phyloP scores from a whole-genome alignment of 1,140 invertebrate species.

The Macrotrachela quadricornifera region DNA sequence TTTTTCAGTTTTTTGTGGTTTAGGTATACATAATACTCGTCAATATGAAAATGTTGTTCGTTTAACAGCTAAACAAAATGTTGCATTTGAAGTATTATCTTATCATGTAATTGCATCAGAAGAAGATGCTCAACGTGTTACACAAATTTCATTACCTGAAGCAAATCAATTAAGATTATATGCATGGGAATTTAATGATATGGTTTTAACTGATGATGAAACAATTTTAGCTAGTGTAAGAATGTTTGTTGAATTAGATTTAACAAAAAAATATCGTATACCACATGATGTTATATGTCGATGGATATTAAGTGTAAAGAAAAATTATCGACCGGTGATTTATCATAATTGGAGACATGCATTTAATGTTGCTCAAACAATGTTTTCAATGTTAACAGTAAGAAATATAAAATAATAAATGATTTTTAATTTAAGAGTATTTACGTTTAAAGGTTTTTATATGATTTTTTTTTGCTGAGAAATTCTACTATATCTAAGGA shows the following conservation, averaged over 20 bases:
- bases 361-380: slow-evolving; percentile 81
- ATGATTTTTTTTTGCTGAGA: too few species aligned
- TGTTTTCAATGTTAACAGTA: slow-evolving; percentile 79
- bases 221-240: slow-evolving; percentile 67
- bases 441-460: too few species aligned
- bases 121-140: slow-evolving; percentile 57
- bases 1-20: slow-evolving; percentile 83
- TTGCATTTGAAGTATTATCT: slow-evolving; percentile 75
- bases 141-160: slow-evolving; percentile 26
- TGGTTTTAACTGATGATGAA: slow-evolving; percentile 53
- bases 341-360: slow-evolving; percentile 97
- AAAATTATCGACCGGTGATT: slow-evolving; percentile 84
- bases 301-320: slow-evolving; percentile 82
- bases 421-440: too few species aligned
- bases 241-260: slow-evolving; percentile 75
- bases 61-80: slow-evolving; percentile 87
- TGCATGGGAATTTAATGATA: slow-evolving; percentile 8
- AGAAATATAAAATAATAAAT: slow-evolving; percentile 14
- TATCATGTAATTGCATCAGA: slow-evolving; percentile 79
- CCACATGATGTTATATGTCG: slow-evolving; percentile 56
- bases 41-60: slow-evolving; percentile 57
- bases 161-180: neutral
- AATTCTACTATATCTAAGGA: too few species aligned
- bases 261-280: slow-evolving; percentile 52
- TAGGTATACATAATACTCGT: slow-evolving; percentile 87